Evolutionary conservation across 2,888 invertebrate species (phyloP), one percentile per base, ranked within the genome.

Genomic region (Eupeodes latifasciatus): DNA sequence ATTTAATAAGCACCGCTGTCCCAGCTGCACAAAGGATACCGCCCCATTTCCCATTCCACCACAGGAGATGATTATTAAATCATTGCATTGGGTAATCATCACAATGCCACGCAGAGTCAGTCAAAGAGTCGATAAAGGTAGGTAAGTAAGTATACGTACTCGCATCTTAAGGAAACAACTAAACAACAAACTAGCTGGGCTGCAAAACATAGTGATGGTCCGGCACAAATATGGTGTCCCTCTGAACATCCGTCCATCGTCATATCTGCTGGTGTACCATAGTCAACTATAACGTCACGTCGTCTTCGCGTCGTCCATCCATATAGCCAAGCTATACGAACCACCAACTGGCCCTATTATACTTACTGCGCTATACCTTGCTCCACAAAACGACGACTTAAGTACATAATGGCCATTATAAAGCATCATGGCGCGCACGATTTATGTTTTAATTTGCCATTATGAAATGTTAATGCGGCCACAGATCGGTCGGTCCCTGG

Each of bases 391-490:
- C 88, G 85, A 88, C 88, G 88, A 88, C 88, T 88, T 85, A 88
- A 88, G 88, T 88, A 88, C 88, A 88, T 88, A 88, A 88, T 88
- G 78, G 88, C 85, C 88, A 85, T 85, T 85, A 88, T 88, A 85
- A 88, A 85, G 88, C 88, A 88, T 88, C 88, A 88, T 88, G 88
- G 88, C 88, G 88, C 88, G 88, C 88, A 88, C 88, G 88, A 88
- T 88, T 88, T 88, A 88, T 88, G 88, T 88, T 88, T 88, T 88
- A 88, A 88, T 88, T 88, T 88, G 88, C 88, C 88, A 88, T 88
- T 88, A 88, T 88, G 88, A 88, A 88, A 88, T 88, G 88, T 88
- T 88, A 88, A 88, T 88, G 88, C 88, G 81, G 78, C 77, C 88
- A 62, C 84, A 74, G 85, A 85, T 81, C 85, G 88, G 74, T 19